These are phyloP conservation scores for Ennomos quercinarius DNA, from an alignment of 2,888 invertebrate genomes.

Conservation along the genomic window DNA sequence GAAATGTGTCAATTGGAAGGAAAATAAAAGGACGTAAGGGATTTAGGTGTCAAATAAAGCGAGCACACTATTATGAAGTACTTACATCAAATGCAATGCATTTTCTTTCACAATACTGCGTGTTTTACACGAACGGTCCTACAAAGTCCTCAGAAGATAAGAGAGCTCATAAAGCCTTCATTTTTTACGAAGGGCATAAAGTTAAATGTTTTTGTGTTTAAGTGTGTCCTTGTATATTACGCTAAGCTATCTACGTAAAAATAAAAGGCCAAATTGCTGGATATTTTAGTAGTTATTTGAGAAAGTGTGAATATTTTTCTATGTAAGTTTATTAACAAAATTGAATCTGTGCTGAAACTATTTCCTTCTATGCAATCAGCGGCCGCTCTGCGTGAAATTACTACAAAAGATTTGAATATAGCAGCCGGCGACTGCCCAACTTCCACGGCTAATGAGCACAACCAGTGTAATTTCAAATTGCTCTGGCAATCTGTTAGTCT, in stretches of 20 bases:
- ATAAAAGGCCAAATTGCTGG: slow-evolving; percentile 13
- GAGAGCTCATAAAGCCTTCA: slow-evolving; percentile 27
- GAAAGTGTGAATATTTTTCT: slow-evolving; percentile 7
- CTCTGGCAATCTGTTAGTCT: slow-evolving; percentile 17
- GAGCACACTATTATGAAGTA: slow-evolving; percentile 16
- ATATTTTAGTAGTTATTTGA: slow-evolving; percentile 8
- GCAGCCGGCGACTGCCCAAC: slow-evolving; percentile 39
- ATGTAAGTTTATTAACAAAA: slow-evolving; percentile 8
- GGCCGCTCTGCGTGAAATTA: slow-evolving; percentile 36
- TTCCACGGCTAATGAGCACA: slow-evolving; percentile 29
- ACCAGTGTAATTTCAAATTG: slow-evolving; percentile 21
- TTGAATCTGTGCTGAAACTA: slow-evolving; percentile 27
- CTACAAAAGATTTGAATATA: slow-evolving; percentile 40
- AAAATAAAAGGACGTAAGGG: slow-evolving; percentile 19
- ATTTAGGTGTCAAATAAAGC: slow-evolving; percentile 21
- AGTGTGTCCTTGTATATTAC: slow-evolving; percentile 7
- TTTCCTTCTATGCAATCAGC: slow-evolving; percentile 32
- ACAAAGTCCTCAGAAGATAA: slow-evolving; percentile 22
- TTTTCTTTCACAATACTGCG: slow-evolving; percentile 24
- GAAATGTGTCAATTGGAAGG: slow-evolving; percentile 27
- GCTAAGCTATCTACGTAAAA: slow-evolving; percentile 15
- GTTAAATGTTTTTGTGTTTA: slow-evolving; percentile 27
- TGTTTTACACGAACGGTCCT: slow-evolving; percentile 18
- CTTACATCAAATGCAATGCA: slow-evolving; percentile 24
- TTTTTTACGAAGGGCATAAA: slow-evolving; percentile 27